Evolutionary conservation across 2,888 invertebrate genomes (phyloP).

Genomic region (Phlogophora meticulosa): DNA sequence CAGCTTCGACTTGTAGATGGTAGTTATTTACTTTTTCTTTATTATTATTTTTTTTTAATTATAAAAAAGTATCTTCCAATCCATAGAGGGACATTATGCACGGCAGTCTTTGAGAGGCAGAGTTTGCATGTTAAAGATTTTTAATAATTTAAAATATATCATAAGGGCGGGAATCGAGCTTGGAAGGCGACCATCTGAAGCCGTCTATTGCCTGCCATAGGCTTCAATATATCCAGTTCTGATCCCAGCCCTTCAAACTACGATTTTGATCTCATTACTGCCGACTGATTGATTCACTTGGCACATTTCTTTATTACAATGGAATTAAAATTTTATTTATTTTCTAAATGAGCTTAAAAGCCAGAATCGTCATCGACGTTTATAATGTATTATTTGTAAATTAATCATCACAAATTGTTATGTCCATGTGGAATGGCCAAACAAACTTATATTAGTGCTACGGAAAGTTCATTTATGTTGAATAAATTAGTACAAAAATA

Average conservation of each 20-base stretch:
- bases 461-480: slow-evolving; percentile 77
- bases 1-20: not conserved
- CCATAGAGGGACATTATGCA: not conserved
- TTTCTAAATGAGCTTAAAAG: slow-evolving; percentile 58
- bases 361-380: slow-evolving; percentile 46
- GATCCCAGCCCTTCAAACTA: slow-evolving; percentile 56
- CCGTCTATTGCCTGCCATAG: not conserved
- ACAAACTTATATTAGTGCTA: slow-evolving; percentile 71
- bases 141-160: slow-evolving; percentile 47
- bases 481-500: slow-evolving; percentile 87
- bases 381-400: slow-evolving; percentile 62
- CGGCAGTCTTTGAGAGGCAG: not conserved
- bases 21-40: not conserved
- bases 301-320: slow-evolving; percentile 50
- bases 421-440: slow-evolving; percentile 69
- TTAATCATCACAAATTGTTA: slow-evolving; percentile 77
- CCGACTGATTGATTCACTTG: slow-evolving; percentile 71
- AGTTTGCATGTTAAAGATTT: slow-evolving; percentile 50
- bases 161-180: slow-evolving; percentile 36
- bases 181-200: not conserved
- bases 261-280: slow-evolving; percentile 86
- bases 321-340: slow-evolving; percentile 52
- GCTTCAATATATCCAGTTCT: not conserved
- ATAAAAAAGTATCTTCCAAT: not conserved
- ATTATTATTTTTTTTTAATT: not conserved